These are phyloP conservation scores for Agriotes lineatus DNA, from an alignment of 2,888 invertebrate species.

Conservation along the genomic window DNA sequence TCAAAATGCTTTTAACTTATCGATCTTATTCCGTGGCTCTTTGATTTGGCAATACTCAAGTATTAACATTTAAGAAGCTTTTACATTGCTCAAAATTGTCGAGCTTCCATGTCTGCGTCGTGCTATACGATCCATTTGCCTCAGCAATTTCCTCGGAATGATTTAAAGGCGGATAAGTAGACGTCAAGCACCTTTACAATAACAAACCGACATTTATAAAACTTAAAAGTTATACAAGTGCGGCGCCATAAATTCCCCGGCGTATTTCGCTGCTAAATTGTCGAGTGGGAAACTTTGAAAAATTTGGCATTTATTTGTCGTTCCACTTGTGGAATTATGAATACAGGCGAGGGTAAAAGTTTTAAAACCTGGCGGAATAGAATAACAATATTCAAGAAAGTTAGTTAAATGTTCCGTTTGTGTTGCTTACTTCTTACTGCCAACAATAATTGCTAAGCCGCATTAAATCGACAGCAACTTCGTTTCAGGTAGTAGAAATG, in stretches of 20 bases:
- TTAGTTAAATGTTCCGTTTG: no score
- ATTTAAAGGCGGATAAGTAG: not conserved
- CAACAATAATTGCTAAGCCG: no score
- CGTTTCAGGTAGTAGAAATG: no score
- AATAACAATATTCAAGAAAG: no score
- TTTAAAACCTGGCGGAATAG: no score
- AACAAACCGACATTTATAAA: not conserved
- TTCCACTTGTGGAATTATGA: not conserved
- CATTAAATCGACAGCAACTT: no score
- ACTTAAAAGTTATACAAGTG: slow-evolving; percentile 1
- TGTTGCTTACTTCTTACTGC: no score
- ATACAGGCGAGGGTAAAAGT: no score
- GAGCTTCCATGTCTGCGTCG: not conserved
- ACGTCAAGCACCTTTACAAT: slow-evolving; percentile 1
- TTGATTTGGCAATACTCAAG: no score
- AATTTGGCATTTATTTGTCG: not conserved
- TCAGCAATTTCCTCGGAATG: not conserved
- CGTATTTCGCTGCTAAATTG: slow-evolving; percentile 2
- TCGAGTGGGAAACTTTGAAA: not conserved
- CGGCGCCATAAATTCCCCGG: not conserved
- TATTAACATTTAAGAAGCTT: not conserved
- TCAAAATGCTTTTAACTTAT: no score
- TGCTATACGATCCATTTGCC: not conserved
- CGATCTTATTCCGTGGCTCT: no score
- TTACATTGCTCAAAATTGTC: not conserved